phyloP scores from a whole-genome alignment of 2,797 vertebrate species.

The Chelon auratus region DNA sequence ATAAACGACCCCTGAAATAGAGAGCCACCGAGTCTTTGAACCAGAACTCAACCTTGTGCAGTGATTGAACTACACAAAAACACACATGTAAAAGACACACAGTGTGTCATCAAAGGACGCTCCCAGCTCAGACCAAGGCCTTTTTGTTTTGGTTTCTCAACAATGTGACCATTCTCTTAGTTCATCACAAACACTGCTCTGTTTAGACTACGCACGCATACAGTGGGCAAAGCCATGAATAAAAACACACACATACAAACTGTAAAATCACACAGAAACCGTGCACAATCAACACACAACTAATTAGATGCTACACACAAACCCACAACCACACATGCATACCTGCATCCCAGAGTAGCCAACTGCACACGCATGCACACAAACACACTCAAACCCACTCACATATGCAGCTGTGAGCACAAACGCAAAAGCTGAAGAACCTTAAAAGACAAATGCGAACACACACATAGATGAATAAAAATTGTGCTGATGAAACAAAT shows the following conservation, averaged over 20 bases:
- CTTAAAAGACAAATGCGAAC: too few relatives aligned
- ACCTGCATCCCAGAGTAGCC: constrained; percentile 32
- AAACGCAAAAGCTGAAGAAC: too few relatives aligned
- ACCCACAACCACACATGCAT: constrained; percentile 29
- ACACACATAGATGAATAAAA: too few relatives aligned
- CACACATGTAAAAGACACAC: constrained; percentile 35
- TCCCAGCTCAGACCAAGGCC: constrained; percentile 50
- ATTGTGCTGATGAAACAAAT: too few relatives aligned
- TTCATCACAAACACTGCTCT: constrained; percentile 63
- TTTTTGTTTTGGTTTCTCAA: constrained; percentile 70
- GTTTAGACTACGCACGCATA: constrained; percentile 52
- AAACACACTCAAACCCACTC: not conserved
- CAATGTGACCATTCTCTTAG: constrained; percentile 65
- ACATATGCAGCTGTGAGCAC: not conserved
- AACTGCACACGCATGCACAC: not conserved
- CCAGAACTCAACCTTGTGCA: constrained; percentile 42
- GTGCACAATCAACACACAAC: constrained; percentile 26
- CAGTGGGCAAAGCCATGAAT: constrained; percentile 36
- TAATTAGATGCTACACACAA: constrained; percentile 1
- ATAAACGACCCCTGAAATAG: constrained; percentile 33
- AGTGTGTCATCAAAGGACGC: constrained; percentile 52
- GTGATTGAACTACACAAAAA: constrained; percentile 23
- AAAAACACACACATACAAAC: constrained; percentile 24
- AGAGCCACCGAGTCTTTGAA: constrained; percentile 46
- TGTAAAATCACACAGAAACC: constrained; percentile 3